Conservation (phyloP, 2,113 vertebrate genomes). For the Lonchura striata region DNA sequence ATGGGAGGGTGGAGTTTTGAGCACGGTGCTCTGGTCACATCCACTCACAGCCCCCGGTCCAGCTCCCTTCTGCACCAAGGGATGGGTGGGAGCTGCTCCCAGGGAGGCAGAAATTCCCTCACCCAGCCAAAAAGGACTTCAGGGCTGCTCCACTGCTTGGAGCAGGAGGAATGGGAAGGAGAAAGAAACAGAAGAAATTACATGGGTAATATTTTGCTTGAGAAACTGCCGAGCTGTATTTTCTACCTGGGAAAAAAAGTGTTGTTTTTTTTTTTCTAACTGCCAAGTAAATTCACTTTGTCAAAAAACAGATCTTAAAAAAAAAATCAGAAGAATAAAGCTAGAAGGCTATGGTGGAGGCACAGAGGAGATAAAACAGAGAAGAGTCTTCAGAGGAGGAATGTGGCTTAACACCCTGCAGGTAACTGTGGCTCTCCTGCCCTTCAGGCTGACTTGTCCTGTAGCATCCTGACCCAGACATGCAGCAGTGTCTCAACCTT, state of each 20-base stretch:
- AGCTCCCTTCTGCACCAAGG: rapidly evolving
- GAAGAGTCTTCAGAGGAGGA: not conserved
- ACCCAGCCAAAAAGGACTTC: not conserved
- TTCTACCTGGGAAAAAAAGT: not conserved
- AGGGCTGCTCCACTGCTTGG: not conserved
- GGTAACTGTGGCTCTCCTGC: not conserved
- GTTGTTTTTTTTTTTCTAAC: not conserved
- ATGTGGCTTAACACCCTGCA: not conserved
- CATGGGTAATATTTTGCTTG: not conserved
- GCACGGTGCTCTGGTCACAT: not conserved
- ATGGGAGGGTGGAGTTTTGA: not conserved
- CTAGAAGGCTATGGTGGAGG: not conserved
- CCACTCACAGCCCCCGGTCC: not conserved
- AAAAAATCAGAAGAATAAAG: not conserved
- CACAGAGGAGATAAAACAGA: not conserved
- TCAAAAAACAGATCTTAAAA: not conserved
- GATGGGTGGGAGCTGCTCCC: not conserved
- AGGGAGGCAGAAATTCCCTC: not conserved
- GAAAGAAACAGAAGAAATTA: not conserved
- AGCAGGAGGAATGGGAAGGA: not conserved
- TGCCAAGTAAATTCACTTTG: not conserved
- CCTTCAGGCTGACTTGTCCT: not conserved
- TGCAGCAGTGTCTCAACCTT: not conserved
- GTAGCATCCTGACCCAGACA: not conserved
- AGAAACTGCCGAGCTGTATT: not conserved